phyloP scores from a whole-genome alignment of 2,888 invertebrate genomes.

The Lutraria lutraria region DNA sequence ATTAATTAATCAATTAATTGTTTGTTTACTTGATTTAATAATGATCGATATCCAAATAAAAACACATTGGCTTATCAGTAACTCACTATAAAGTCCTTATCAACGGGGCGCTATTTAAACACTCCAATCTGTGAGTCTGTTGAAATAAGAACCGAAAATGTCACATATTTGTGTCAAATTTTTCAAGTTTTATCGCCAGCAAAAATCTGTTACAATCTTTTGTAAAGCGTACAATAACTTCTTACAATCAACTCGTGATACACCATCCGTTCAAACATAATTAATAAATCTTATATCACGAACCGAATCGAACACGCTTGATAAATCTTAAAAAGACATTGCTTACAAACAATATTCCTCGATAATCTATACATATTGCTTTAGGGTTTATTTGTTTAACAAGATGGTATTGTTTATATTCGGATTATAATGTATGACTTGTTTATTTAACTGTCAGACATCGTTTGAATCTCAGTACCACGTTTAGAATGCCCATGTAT shows the following conservation, averaged over 20 bases:
- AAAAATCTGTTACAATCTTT: neutral
- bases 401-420: constrained; percentile 49
- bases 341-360: neutral
- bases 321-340: constrained; percentile 11
- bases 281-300: constrained; percentile 27
- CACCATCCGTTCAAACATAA: constrained; percentile 29
- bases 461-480: neutral
- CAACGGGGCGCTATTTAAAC: neutral
- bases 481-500: neutral
- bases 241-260: constrained; percentile 6
- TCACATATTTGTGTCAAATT: constrained; percentile 7
- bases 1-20: neutral
- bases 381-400: constrained; percentile 42
- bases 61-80: neutral
- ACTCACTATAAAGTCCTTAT: neutral
- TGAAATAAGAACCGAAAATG: neutral
- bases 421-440: constrained; percentile 44
- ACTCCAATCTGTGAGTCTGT: neutral
- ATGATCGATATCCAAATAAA: neutral
- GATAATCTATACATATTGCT: neutral
- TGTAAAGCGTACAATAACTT: neutral
- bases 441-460: constrained; percentile 32
- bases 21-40: neutral
- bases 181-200: neutral
- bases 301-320: constrained; percentile 8